Conservation (phyloP, 2,797 vertebrate species). For the Vultur gryphus region DNA sequence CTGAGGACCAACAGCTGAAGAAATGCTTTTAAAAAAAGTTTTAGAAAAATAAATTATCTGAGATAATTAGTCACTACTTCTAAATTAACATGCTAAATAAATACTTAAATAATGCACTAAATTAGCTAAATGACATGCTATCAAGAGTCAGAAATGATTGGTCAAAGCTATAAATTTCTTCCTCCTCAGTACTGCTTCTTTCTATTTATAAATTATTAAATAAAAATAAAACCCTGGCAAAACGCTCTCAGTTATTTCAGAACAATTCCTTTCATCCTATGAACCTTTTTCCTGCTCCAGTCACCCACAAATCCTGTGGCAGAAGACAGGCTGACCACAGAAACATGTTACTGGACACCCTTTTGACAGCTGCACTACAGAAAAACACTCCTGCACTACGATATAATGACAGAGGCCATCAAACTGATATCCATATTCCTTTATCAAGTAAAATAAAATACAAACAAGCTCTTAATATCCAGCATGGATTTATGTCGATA, state of each 20-base stretch:
- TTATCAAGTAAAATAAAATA: not conserved
- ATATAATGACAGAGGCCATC: not conserved
- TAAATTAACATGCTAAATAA: not conserved
- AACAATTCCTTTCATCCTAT: constrained; percentile 31
- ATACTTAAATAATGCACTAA: not conserved
- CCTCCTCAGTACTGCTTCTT: not conserved
- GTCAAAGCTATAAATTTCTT: not conserved
- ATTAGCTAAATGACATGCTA: not conserved
- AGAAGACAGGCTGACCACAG: constrained; percentile 1
- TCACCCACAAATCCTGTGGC: constrained; percentile 4
- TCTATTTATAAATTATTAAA: constrained; percentile 1
- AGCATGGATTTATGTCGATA: not conserved
- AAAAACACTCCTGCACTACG: not conserved
- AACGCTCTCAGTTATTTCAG: constrained; percentile 34
- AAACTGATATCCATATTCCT: not conserved
- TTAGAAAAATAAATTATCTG: not conserved
- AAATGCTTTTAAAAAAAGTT: not conserved
- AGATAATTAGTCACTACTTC: not conserved
- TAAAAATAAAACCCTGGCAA: not conserved
- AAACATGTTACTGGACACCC: not conserved
- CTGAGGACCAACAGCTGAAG: not conserved
- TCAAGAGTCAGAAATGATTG: not conserved
- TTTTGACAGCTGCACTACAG: constrained; percentile 51
- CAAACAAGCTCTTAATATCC: not conserved
- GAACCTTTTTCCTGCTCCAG: not conserved